Percentiles rank a stretch among this genome's conserved stretches.
Conservation (phyloP, 2,797 vertebrate genomes). For the Tadarida brasiliensis region DNA sequence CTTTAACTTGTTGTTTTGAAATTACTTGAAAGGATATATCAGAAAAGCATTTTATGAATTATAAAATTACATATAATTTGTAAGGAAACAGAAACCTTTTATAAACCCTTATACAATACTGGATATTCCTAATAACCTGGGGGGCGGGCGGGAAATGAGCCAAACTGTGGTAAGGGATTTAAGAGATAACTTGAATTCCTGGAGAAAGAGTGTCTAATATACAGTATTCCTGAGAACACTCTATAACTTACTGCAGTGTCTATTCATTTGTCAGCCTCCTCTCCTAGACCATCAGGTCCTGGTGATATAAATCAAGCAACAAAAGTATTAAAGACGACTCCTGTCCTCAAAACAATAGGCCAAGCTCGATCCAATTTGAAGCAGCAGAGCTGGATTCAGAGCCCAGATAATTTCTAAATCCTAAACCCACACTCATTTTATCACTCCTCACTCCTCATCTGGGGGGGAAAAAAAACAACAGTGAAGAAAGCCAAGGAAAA, state of each 20-base stretch:
- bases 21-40: not conserved
- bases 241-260: not conserved
- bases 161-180: not conserved
- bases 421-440: not conserved
- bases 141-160: too few relatives aligned
- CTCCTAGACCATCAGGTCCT: not conserved
- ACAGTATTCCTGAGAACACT: not conserved
- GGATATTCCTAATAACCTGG: not conserved
- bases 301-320: not conserved
- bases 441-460: not conserved
- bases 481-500: not conserved
- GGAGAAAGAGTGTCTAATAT: not conserved
- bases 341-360: not conserved
- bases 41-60: not conserved
- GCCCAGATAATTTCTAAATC: not conserved
- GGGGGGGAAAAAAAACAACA: not conserved
- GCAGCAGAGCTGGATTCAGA: not conserved
- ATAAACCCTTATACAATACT: not conserved
- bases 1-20: conserved; percentile 4
- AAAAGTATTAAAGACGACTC: not conserved
- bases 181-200: not conserved
- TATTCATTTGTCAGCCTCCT: not conserved
- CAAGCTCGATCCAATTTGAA: not conserved
- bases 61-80: not conserved
- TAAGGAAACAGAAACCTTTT: not conserved